Evolutionary conservation across 2,888 invertebrate genomes (phyloP).

Genomic region (Schrankia costaestrigalis): DNA sequence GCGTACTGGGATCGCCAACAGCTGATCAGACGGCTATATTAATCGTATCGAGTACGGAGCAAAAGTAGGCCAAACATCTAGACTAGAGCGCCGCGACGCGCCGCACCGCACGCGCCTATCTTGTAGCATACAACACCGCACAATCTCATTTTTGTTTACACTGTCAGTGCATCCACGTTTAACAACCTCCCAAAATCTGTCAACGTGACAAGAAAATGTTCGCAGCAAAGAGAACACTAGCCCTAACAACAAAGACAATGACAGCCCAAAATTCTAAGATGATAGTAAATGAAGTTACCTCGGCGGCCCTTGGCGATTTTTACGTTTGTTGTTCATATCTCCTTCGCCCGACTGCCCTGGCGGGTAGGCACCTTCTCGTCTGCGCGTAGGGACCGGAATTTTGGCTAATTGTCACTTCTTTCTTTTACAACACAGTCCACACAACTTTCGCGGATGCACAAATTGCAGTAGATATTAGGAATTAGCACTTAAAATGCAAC

Average conservation of each 20-base stretch:
- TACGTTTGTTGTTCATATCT: constrained; percentile 91
- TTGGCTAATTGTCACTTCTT: constrained; percentile 83
- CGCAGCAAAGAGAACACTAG: constrained; percentile 50
- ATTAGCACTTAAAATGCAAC: constrained; percentile 75
- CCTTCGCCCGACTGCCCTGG: constrained; percentile 83
- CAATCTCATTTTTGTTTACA: constrained; percentile 66
- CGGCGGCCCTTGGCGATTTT: constrained; percentile 89
- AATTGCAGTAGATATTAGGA: constrained; percentile 78
- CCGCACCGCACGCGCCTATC: constrained; percentile 55
- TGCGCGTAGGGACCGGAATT: constrained; percentile 93
- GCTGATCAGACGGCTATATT: constrained; percentile 78
- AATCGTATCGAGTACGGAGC: constrained; percentile 67
- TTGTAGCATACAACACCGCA: constrained; percentile 45
- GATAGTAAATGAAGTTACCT: constrained; percentile 79
- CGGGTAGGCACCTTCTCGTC: constrained; percentile 88
- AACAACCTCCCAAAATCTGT: constrained; percentile 50
- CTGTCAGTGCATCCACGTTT: constrained; percentile 49
- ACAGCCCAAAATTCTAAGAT: constrained; percentile 58
- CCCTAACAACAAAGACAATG: constrained; percentile 76
- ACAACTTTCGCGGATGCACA: constrained; percentile 82
- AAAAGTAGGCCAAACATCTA: constrained; percentile 78
- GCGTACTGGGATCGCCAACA: constrained; percentile 61
- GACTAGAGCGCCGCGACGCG: constrained; percentile 55
- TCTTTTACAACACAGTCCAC: constrained; percentile 81
- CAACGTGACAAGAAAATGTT: constrained; percentile 61